phyloP scores from a whole-genome alignment of 2,113 vertebrate genomes.

The Pao palembangensis region DNA sequence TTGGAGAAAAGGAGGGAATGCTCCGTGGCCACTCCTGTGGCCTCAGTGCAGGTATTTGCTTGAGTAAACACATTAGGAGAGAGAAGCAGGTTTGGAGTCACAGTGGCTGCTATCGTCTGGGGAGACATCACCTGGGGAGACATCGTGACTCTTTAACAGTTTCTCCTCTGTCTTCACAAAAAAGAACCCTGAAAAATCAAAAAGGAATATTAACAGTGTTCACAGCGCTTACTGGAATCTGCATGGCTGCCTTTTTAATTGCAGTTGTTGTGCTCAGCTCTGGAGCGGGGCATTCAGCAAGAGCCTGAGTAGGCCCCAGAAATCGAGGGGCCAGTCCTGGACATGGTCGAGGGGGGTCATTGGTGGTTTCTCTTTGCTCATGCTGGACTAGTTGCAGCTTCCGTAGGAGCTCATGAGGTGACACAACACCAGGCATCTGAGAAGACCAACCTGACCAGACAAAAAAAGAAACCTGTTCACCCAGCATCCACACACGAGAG shows the following conservation, averaged over 20 bases:
- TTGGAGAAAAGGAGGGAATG: constrained; percentile 11
- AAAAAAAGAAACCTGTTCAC: background rate
- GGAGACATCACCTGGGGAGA: constrained; percentile 77
- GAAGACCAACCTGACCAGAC: constrained; percentile 24
- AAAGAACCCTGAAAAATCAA: background rate
- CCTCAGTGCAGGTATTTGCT: constrained; percentile 30
- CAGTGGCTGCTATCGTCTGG: constrained; percentile 75
- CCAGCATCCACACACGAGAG: background rate
- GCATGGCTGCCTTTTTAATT: constrained; percentile 68
- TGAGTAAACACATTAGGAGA: constrained; percentile 86
- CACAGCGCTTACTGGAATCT: constrained; percentile 77
- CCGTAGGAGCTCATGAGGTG: constrained; percentile 85
- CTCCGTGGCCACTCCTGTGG: constrained; percentile 41
- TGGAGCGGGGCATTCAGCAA: constrained; percentile 23
- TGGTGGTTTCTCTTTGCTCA: constrained; percentile 77
- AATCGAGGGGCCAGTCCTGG: constrained; percentile 81
- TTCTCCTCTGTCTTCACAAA: background rate
- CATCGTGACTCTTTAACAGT: background rate
- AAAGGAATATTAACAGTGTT: background rate
- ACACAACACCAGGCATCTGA: constrained; percentile 71
- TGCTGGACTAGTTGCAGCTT: constrained; percentile 88
- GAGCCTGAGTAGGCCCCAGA: constrained; percentile 48
- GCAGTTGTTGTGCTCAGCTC: constrained; percentile 56
- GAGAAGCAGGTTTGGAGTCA: constrained; percentile 79
- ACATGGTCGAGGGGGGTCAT: constrained; percentile 60